Evolutionary conservation across 2,113 vertebrate genomes (phyloP), one percentile per base, ranked within the genome.

Genomic region (Colaptes auratus): DNA sequence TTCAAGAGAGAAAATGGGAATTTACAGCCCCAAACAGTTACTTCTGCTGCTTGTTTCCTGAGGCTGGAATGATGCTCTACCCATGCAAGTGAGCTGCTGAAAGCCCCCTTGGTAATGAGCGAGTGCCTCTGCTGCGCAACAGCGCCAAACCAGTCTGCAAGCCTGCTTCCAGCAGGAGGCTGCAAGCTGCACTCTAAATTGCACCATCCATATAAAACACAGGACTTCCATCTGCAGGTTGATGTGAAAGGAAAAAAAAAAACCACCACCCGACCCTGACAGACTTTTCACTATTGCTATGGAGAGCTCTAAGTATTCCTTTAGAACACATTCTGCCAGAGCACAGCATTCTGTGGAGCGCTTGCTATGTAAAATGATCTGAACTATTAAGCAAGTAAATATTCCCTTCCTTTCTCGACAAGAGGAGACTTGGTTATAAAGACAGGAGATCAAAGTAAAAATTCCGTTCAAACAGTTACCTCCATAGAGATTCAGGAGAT

Each of bases 121-220:
- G 75, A 56, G 31, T 88, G 96, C 94, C 92, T 96, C 96, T 97
- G 81, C 69, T 82, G 96, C 13, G 23, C 48, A 35, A 12, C 18
- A 15, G 2, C 15, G 30, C 30, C 63, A n/a, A 56, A 65, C 53
- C 9, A 25, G 11, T 9, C 17, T 36, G 4, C 28, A n/a, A 46
- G 6, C 6, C 77, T 63, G 5, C 19, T 24, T 61, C 12, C 73
- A 14, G 14, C 73, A 83, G 75, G 1, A 76, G 5, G 10, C 60
- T 79, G n/a, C n/a, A 27, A 10, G 5, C 16, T 6, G 7, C 5
- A n/a, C 28, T 60, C 18, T 25, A 77, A 60, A 59, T 18, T 82
- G 27, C 3, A 72, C 13, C 2, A 58, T 8, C 14, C 15, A 24
- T 28, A 71, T 3, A n/a, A 69, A 13, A 78, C 4, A 2, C 0